Evolutionary conservation across 2,113 vertebrate genomes (phyloP).

Genomic region (Centropus unirufus): DNA sequence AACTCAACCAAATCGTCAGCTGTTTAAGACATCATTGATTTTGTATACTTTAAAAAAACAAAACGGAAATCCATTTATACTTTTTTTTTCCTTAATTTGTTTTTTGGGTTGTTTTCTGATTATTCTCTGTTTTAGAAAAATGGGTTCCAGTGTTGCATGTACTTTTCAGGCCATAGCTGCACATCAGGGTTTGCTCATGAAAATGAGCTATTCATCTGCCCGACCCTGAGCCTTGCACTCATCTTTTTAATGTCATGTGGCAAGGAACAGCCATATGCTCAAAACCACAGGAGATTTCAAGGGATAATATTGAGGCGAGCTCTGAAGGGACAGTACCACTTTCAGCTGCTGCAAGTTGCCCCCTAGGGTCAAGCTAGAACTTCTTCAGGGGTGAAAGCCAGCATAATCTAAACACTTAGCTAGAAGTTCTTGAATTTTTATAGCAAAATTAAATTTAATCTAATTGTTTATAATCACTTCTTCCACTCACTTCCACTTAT

Average conservation of each 20-base stretch:
- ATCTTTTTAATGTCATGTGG: neutral
- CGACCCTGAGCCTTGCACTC: neutral
- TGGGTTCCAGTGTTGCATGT: neutral
- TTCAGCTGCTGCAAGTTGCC: neutral
- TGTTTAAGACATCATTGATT: neutral
- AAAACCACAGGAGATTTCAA: neutral
- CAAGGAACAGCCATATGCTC: neutral
- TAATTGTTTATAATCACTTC: neutral
- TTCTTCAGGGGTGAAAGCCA: neutral
- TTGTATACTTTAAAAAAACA: neutral
- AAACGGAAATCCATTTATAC: neutral
- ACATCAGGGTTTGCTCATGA: neutral
- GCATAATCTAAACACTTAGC: neutral
- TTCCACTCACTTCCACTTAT: neutral
- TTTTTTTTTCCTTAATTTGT: too few species aligned
- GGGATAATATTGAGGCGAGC: neutral
- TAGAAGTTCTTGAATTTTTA: neutral
- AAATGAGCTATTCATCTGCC: neutral
- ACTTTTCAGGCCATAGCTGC: neutral
- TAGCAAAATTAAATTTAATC: neutral
- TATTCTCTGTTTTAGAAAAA: neutral
- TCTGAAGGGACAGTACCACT: neutral
- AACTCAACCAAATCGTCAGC: neutral
- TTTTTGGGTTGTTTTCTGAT: neutral
- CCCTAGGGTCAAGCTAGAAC: neutral